These are phyloP conservation scores for Sebastiscus albofasciatus DNA, from an alignment of 2,797 vertebrate genomes.

Conservation along the genomic window DNA sequence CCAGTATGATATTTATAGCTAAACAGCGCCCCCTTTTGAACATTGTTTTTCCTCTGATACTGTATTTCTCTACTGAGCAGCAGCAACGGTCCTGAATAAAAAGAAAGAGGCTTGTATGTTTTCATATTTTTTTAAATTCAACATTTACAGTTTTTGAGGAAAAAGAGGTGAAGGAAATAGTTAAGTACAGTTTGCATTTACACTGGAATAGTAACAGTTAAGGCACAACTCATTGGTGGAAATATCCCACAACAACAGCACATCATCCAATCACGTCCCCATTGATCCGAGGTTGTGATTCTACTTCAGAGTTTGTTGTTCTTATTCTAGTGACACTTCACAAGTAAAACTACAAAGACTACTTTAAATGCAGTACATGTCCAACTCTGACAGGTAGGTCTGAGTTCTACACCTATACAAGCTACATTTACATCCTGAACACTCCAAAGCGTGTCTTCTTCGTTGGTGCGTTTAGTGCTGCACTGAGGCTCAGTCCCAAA, in stretches of 20 bases:
- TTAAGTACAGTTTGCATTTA: constrained; percentile 31
- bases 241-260: constrained; percentile 27
- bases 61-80: neutral
- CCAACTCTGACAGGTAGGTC: neutral
- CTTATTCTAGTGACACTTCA: neutral
- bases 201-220: constrained; percentile 43
- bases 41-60: neutral
- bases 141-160: constrained; percentile 35
- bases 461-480: constrained; percentile 90
- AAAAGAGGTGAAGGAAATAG: neutral
- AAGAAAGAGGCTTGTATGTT: neutral
- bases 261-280: neutral
- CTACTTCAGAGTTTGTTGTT: constrained; percentile 10
- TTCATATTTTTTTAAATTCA: constrained; percentile 21
- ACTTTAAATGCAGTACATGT: constrained; percentile 1
- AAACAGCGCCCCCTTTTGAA: constrained; percentile 72
- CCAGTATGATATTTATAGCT: constrained; percentile 41
- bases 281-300: neutral
- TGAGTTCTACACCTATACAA: neutral
- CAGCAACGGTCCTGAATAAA: neutral
- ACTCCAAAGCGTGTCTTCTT: constrained; percentile 92
- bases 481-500: constrained; percentile 94
- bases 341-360: constrained; percentile 19
- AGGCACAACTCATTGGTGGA: constrained; percentile 59
- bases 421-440: constrained; percentile 89